Base-by-base conservation (phyloP, 1,140 invertebrate species). In the Ceratosolen solmsi region DNA sequence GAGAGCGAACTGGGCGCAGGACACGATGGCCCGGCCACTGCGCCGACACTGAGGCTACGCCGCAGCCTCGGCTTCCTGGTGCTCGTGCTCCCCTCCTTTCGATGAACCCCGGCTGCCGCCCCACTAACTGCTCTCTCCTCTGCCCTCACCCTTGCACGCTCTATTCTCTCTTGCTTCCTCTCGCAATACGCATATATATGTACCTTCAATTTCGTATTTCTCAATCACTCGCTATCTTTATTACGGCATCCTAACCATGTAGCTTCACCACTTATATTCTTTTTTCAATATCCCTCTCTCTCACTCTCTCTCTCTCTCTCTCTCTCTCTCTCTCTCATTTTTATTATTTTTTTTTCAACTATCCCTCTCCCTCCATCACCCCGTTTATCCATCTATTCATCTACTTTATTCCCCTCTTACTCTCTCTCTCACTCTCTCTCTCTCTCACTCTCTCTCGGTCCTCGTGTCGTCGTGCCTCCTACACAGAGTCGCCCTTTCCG, bases 1-100 rank as follows among this genome's bases (percentile, higher is more conserved):
- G 25, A 75, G 22, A 54, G 17, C 65, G 38, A 63, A 36, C 41
- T 78, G 49, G 80, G 80, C 80, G 75, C 89, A 90, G 89, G 89
- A 88, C 89, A 89, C 89, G 88, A 89, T 89, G 88, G 89, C 91
- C 91, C 91, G 90, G 90, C 90, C 90, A 91, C 90, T 91, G 90
- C 90, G 90, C 90, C 90, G 90, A 88, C 90, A 92, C 90, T 92
- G 90, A 91, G 87, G 87, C 89, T 90, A 88, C 89, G 89, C 89
- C 89, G 90, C 90, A 91, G 90, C 90, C 88, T 89, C 90, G 89
- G 88, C 87, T 88, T 91, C 89, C 90, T 91, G 88, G 88, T 90
- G 88, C 85, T 87, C 80, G 30, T 20, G 13, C 70, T 56, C 70
- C 71, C 68, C 77, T 73, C 79, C 71, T 51, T 80, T 84, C 83